Evolutionary conservation across 2,113 vertebrate genomes (phyloP), one percentile per base, ranked within the genome.

Genomic region (Mus spicilegus): DNA sequence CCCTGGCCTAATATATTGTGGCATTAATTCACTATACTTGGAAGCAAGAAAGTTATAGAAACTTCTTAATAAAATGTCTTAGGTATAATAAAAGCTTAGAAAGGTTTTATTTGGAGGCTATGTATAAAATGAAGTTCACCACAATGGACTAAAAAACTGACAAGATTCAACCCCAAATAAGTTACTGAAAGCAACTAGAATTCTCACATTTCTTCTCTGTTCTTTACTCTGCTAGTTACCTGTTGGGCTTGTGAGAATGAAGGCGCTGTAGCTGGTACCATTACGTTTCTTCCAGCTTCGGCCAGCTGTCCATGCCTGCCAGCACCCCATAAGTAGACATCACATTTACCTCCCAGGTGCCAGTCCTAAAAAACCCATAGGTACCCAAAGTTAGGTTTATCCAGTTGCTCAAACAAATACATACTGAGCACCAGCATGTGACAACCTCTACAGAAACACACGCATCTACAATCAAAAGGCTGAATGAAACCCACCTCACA

Each of bases 221-320:
- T 77, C 77, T 95, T 78, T 61, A 69, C 46, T 10, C 80, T 70
- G 20, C 24, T 42, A 73, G 4, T 96, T 98, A 99, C 99, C 99
- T 99, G 99, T 33, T 99, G 99, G 7, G 99, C 99, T 98, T 99
- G 99, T 63, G 99, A 99, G 98, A 99, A 99, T 0, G 99, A 99
- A 8, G 99, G 98, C 10, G 99, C 99, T 2, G 97, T 97, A 46
- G 99, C 99, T 0, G 99, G 99, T 26, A 99, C 98, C 99, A 99
- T 98, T 80, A 99, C 99, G 88, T 99, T 99, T 72, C 99, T 99
- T 51, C 99, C 99, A 14, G 99, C 99, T 97, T 99, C 99, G 1
- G 99, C 99, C 90, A 99, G 97, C 98, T 99, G 99, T 22, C 99
- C 99, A 0, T 99, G 99, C 14, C 99, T 98, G 5, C 99, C 99